Conservation (phyloP, 2,113 vertebrate species). For the Sebastes fasciatus region DNA sequence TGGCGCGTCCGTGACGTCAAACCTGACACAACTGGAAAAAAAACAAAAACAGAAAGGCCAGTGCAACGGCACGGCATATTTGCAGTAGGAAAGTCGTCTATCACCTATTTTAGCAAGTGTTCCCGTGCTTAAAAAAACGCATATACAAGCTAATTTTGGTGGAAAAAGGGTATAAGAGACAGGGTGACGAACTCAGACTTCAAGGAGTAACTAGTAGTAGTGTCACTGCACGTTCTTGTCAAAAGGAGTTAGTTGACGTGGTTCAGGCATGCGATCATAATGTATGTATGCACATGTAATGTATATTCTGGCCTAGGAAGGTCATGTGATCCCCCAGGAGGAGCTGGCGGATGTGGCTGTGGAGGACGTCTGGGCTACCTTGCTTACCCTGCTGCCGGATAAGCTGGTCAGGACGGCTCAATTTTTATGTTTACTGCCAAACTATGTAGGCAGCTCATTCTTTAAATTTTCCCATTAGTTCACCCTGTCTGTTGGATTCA, state of each 20-base stretch:
- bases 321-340: background rate
- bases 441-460: background rate
- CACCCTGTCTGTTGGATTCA: background rate
- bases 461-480: background rate
- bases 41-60: no score
- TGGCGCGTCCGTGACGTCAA: no score
- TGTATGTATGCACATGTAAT: no score
- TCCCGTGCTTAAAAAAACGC: no score
- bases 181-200: background rate
- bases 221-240: background rate
- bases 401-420: background rate
- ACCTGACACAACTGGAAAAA: no score
- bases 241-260: background rate
- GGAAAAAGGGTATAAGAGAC: background rate
- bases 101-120: no score
- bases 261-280: background rate
- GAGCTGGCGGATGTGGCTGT: background rate
- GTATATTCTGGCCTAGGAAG: constrained; percentile 9
- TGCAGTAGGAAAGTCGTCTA: no score
- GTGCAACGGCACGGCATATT: no score
- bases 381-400: background rate
- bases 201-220: background rate
- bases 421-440: background rate
- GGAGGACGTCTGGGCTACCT: background rate
- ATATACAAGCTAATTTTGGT: no score